A percentile compares a stretch with the other conserved stretches of the same genome.
Evolutionary conservation across 2,888 invertebrate genomes (phyloP).

Genomic region (Sthenelais limicola): DNA sequence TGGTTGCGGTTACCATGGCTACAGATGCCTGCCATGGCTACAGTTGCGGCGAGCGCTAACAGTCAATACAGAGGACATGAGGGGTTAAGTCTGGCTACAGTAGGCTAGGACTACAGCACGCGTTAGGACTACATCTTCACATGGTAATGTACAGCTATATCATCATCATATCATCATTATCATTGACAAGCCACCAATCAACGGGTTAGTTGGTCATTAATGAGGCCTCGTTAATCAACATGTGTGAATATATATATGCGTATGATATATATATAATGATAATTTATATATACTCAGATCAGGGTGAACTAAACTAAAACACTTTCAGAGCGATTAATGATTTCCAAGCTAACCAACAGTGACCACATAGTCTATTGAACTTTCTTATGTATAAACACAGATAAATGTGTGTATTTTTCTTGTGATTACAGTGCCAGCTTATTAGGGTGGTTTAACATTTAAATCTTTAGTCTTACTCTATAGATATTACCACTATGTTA

Average conservation of each 20-base stretch:
- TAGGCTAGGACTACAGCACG: conserved; percentile 37
- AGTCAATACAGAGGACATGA: conserved; percentile 39
- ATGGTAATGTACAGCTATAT: conserved; percentile 33
- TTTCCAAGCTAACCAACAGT: conserved; percentile 36
- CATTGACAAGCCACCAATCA: conserved; percentile 31
- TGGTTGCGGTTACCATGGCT: conserved; percentile 34
- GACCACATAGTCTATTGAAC: conserved; percentile 38
- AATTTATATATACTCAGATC: conserved; percentile 35
- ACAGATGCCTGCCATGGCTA: conserved; percentile 35
- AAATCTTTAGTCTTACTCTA: too few species aligned
- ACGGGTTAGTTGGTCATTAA: conserved; percentile 37
- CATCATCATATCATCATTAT: conserved; percentile 32
- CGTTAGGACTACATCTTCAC: conserved; percentile 34
- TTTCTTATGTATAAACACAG: too few species aligned
- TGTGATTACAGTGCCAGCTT: too few species aligned
- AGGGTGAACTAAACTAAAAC: conserved; percentile 38
- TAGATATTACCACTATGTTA: conserved; percentile 31
- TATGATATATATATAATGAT: conserved; percentile 33
- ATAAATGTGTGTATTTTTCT: too few species aligned
- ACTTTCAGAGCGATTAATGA: conserved; percentile 33
- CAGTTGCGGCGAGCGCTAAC: conserved; percentile 40
- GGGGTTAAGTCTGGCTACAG: conserved; percentile 34
- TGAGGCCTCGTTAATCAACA: conserved; percentile 32
- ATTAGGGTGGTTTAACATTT: too few species aligned
- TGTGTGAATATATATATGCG: conserved; percentile 28